Base-by-base conservation (phyloP, 2,797 vertebrate genomes). In the Gadopsis bispinosus region DNA sequence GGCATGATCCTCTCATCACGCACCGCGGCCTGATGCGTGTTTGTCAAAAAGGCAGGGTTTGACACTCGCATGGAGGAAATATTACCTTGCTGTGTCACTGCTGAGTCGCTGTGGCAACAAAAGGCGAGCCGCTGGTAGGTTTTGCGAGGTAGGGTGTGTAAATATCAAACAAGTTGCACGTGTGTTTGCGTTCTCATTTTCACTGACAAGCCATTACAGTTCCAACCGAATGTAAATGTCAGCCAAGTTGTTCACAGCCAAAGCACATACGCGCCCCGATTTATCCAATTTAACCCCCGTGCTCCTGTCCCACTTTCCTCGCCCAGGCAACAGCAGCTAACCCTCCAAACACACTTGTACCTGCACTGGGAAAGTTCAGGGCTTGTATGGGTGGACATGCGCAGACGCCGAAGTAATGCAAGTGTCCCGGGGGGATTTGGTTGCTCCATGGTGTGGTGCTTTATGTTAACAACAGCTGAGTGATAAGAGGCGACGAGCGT, bases 11-110 rank as follows among this genome's bases (percentile, higher is more conserved):
- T 75, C 33, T 77, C 54, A 19, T 62, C 41, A 17, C n/a, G 16
- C 17, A 1, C 10, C 17, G 16, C 54, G 31, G 29, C 41, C 66
- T 67, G 17, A 0, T 33, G 16, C 12, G 2, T 71, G 75, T 86
- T 85, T 86, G 77, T 70, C 73, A 70, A 79, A 76, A 80, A 75
- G 78, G 75, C 63, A 56, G 22, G 60, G 47, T 72, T 63, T 35
- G 55, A n/a, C 63, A 54, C 12, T 3, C 1, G 0, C 22, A 39
- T 3, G 8, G 14, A 64, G 68, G 69, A 66, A 73, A 45, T 20
- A 0, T 22, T 61, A 26, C 31, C 66, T 69, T 45, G 45, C 31
- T 20, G 4, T 64, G 33, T 45, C 33, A 1, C 37, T 14, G 51
- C 43, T 6, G 64, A 79, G 73, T 66, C 65, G 7, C 10, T 45